Conservation (phyloP, 2,797 vertebrate genomes). For the Staurois parvus region DNA sequence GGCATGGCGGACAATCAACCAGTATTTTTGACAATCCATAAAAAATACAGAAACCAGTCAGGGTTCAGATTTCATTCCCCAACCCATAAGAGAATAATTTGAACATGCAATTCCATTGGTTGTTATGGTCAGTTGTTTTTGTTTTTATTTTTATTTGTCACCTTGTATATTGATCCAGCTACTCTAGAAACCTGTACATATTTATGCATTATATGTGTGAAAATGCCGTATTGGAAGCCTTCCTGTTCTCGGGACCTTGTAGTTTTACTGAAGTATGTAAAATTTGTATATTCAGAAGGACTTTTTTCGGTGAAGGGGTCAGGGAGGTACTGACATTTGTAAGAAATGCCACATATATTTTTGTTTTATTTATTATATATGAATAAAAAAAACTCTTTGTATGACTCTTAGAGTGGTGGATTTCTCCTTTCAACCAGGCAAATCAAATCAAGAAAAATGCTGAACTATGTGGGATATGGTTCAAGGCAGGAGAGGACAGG, state of each 20-base stretch:
- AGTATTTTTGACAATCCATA: background rate
- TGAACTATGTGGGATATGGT: no score
- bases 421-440: background rate
- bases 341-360: constrained; percentile 5
- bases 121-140: background rate
- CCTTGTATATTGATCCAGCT: background rate
- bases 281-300: constrained; percentile 29
- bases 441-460: no score
- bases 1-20: background rate
- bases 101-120: background rate
- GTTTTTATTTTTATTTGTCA: no score
- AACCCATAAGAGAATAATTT: no score
- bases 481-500: no score
- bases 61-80: background rate
- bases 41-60: background rate
- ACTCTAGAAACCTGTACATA: constrained; percentile 3
- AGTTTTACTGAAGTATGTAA: background rate
- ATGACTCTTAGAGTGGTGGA: background rate
- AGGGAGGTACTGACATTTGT: background rate
- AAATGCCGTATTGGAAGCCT: background rate
- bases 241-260: background rate
- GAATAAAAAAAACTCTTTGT: constrained; percentile 20
- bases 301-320: background rate
- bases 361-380: constrained; percentile 58
- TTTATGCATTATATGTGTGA: background rate